A percentile compares a stretch with the other conserved stretches of the same genome.
Conservation (phyloP, 2,888 invertebrate genomes). For the Mythimna ferrago region DNA sequence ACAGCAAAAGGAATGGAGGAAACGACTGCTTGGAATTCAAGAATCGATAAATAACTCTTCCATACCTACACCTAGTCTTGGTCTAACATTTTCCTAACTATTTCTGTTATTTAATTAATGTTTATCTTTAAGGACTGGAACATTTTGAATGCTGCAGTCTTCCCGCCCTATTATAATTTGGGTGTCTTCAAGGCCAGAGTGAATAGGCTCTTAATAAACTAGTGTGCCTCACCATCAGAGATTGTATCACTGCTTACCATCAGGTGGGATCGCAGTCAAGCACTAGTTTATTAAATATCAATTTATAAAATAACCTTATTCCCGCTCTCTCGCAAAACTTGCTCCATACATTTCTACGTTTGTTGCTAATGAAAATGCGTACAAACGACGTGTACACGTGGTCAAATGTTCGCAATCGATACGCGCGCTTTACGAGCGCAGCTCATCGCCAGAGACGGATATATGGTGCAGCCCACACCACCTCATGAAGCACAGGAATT, state of each 20-base stretch:
- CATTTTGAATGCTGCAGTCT: too few species aligned
- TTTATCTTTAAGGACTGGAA: not conserved
- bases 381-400: slow-evolving; percentile 68
- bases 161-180: too few species aligned
- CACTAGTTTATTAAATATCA: too few species aligned
- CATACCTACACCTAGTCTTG: too few species aligned
- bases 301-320: not conserved
- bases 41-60: not conserved
- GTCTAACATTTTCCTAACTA: not conserved
- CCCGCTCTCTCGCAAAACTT: slow-evolving; percentile 41
- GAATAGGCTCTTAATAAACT: too few species aligned
- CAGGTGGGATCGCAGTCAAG: too few species aligned
- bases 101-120: not conserved
- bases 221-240: too few species aligned
- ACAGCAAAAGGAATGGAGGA: not conserved
- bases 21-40: not conserved
- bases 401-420: slow-evolving; percentile 67
- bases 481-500: not conserved
- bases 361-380: slow-evolving; percentile 74
- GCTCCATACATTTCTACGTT: slow-evolving; percentile 54
- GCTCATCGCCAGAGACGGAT: slow-evolving; percentile 45
- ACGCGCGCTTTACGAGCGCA: slow-evolving; percentile 62
- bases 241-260: too few species aligned
- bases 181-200: too few species aligned
- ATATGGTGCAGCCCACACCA: slow-evolving; percentile 21